phyloP scores from a whole-genome alignment of 2,797 vertebrate genomes.

The Todus mexicanus region DNA sequence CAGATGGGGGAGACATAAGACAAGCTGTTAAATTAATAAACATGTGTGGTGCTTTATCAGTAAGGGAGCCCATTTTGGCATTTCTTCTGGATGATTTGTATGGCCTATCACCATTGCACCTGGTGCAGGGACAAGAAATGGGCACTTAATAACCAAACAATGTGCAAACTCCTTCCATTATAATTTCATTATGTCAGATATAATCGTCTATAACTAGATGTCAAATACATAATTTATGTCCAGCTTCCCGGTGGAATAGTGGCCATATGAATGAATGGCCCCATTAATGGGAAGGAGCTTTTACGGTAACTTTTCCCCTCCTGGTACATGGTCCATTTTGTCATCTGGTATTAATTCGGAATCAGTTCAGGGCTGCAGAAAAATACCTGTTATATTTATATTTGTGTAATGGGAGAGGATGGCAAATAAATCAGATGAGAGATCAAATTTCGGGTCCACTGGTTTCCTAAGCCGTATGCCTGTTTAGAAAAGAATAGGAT shows the following conservation, averaged over 20 bases:
- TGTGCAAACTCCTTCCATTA: conserved; percentile 86
- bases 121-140: conserved; percentile 79
- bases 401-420: conserved; percentile 44
- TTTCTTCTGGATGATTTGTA: conserved; percentile 77
- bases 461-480: background rate
- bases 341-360: conserved; percentile 59
- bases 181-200: conserved; percentile 88
- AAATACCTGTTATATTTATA: conserved; percentile 24
- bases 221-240: conserved; percentile 84
- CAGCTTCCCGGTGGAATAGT: conserved; percentile 74
- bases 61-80: conserved; percentile 73
- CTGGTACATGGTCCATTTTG: conserved; percentile 23
- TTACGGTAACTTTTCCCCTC: conserved; percentile 69
- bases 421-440: conserved; percentile 5
- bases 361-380: background rate
- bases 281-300: conserved; percentile 73
- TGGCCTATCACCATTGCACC: conserved; percentile 75
- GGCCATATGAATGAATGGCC: conserved; percentile 71
- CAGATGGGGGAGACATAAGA: conserved; percentile 75
- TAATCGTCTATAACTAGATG: conserved; percentile 85
- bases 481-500: background rate
- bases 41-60: conserved; percentile 75
- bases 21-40: conserved; percentile 80
- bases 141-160: conserved; percentile 90
- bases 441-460: background rate